These are phyloP conservation scores for Bergia sp. DNA, from an alignment of 92 coral and sea anemone species.

Conservation along the genomic window DNA sequence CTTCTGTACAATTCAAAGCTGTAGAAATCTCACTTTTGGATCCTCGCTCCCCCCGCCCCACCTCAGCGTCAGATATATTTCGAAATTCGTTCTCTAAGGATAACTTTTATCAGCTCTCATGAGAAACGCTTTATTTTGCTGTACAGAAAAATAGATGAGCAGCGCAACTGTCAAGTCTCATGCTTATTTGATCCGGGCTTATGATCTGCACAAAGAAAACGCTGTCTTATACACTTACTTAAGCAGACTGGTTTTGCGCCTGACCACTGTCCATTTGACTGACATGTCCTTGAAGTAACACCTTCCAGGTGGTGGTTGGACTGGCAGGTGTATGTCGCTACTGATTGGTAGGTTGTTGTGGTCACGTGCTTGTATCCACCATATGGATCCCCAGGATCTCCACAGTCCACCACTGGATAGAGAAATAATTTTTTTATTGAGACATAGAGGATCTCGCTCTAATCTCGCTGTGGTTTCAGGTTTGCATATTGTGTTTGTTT, in stretches of 20 bases:
- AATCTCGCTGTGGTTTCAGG: too few relatives aligned
- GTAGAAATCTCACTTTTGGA: too few relatives aligned
- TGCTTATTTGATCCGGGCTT: too few relatives aligned
- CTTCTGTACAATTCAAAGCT: too few relatives aligned
- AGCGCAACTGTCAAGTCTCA: too few relatives aligned
- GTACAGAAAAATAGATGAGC: too few relatives aligned
- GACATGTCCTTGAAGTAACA: constrained; percentile 68
- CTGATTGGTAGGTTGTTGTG: constrained; percentile 79
- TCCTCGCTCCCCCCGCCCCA: too few relatives aligned
- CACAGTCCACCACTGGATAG: constrained; percentile 77
- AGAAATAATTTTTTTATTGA: background rate
- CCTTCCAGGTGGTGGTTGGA: constrained; percentile 92
- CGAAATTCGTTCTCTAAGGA: too few relatives aligned
- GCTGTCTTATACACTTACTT: constrained; percentile 48
- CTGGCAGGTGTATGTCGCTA: constrained; percentile 75
- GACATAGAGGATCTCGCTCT: background rate
- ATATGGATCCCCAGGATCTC: constrained; percentile 74
- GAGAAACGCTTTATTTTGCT: too few relatives aligned
- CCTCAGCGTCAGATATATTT: too few relatives aligned
- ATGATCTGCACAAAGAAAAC: background rate
- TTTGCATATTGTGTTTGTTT: too few relatives aligned
- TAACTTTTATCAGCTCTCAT: too few relatives aligned
- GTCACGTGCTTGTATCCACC: constrained; percentile 74
- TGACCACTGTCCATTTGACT: constrained; percentile 86
- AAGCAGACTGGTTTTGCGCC: constrained; percentile 82